Conservation (phyloP, 2,797 vertebrate species). For the Artibeus jamaicensis region DNA sequence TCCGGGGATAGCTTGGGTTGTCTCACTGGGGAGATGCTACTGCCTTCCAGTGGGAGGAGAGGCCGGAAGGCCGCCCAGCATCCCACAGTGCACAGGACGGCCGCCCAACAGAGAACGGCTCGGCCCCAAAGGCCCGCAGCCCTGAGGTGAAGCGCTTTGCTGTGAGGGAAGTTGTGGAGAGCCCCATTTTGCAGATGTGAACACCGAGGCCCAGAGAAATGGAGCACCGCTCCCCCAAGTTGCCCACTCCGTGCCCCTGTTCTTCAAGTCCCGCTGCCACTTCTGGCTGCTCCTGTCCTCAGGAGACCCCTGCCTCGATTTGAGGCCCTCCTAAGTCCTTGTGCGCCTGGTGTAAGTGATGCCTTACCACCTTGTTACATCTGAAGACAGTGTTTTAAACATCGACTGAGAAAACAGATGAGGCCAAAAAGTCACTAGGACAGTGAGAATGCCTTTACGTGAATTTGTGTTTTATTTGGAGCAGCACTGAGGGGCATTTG, state of each 20-base stretch:
- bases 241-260: rapidly evolving
- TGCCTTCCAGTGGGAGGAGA: not conserved
- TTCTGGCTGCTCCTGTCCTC: not conserved
- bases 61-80: rapidly evolving
- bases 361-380: not conserved
- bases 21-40: not conserved
- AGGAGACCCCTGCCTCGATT: not conserved
- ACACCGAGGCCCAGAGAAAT: not conserved
- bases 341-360: rapidly evolving
- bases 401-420: not conserved
- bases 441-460: not conserved
- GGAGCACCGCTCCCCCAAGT: not conserved
- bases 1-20: not conserved
- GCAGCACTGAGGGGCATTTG: not conserved
- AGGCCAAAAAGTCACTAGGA: not conserved
- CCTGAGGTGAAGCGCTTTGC: rapidly evolving
- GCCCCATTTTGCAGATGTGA: not conserved
- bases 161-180: rapidly evolving
- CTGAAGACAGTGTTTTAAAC: not conserved
- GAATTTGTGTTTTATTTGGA: not conserved
- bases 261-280: not conserved
- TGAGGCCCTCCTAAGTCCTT: not conserved
- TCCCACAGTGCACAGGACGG: rapidly evolving
- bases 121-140: rapidly evolving
- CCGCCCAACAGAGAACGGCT: not conserved